Percentiles rank a stretch among this genome's conserved stretches.
Conservation (phyloP, 37 sponge, comb jelly and placozoan genomes). For the Beroe forskalii region DNA sequence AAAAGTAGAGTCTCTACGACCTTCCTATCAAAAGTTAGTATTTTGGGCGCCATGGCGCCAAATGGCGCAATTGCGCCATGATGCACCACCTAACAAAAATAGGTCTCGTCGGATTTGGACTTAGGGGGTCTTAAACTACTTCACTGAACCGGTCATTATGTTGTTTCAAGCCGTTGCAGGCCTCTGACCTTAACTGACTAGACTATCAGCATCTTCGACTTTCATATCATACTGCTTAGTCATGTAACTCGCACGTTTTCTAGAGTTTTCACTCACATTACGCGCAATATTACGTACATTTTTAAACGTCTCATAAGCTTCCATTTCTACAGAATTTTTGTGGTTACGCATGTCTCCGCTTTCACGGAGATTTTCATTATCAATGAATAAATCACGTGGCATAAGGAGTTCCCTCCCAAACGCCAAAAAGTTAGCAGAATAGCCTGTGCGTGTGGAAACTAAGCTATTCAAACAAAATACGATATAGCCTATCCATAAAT, state of each 20-base stretch:
- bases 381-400: conserved; percentile 2
- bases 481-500: not conserved
- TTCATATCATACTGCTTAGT: not conserved
- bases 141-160: too few relatives aligned
- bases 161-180: too few relatives aligned
- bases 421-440: not conserved
- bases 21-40: too few relatives aligned
- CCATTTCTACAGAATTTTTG: not conserved
- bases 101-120: too few relatives aligned
- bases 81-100: too few relatives aligned
- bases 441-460: not conserved
- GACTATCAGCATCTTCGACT: too few relatives aligned
- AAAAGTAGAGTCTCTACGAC: too few relatives aligned
- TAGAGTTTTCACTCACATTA: not conserved
- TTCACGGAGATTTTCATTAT: not conserved
- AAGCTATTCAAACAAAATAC: not conserved
- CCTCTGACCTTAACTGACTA: too few relatives aligned
- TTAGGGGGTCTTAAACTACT: too few relatives aligned
- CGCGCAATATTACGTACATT: not conserved
- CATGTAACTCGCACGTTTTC: conserved; percentile 1
- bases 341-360: too few relatives aligned
- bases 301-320: not conserved
- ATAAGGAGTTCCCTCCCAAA: not conserved
- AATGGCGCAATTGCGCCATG: too few relatives aligned
- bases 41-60: too few relatives aligned